Conservation (phyloP, 2,797 vertebrate species). For the Merluccius polli region DNA sequence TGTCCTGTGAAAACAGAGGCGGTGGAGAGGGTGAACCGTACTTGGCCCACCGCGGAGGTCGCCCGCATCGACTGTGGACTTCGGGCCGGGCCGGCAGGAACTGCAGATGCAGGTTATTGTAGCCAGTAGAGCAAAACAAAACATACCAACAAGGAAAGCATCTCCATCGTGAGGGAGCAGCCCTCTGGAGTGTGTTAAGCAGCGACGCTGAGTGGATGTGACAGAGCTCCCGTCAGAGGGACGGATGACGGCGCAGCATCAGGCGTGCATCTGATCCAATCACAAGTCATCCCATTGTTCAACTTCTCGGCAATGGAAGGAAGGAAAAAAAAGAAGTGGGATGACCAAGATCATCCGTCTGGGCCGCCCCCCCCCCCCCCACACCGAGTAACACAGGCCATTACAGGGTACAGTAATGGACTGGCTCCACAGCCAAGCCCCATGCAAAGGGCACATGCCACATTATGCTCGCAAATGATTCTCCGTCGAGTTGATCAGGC, state of each 20-base stretch:
- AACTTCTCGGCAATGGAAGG: conserved; percentile 33
- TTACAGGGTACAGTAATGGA: conserved; percentile 37
- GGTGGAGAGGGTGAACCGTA: conserved; percentile 7
- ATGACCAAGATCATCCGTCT: conserved; percentile 50
- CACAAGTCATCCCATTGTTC: conserved; percentile 40
- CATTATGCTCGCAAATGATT: conserved; percentile 53
- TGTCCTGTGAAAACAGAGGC: not conserved
- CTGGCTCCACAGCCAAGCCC: conserved; percentile 50
- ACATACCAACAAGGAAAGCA: conserved; percentile 31
- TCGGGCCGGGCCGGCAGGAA: conserved; percentile 16
- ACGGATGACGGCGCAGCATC: conserved; percentile 42
- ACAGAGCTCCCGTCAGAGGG: conserved; percentile 44
- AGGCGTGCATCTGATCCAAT: conserved; percentile 56
- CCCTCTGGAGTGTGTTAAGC: conserved; percentile 46
- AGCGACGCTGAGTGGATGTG: conserved; percentile 51
- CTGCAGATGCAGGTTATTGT: not conserved
- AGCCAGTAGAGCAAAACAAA: not conserved
- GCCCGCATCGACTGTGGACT: conserved; percentile 27
- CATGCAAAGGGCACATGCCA: conserved; percentile 62
- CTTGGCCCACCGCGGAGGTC: conserved; percentile 20
- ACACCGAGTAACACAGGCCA: conserved; percentile 32
- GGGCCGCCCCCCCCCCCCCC: conserved; percentile 38
- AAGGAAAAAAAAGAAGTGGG: conserved; percentile 37
- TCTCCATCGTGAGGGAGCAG: conserved; percentile 18
- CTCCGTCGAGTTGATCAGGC: conserved; percentile 48